phyloP scores from a whole-genome alignment of 2,888 invertebrate genomes.

The Lymantria monacha region DNA sequence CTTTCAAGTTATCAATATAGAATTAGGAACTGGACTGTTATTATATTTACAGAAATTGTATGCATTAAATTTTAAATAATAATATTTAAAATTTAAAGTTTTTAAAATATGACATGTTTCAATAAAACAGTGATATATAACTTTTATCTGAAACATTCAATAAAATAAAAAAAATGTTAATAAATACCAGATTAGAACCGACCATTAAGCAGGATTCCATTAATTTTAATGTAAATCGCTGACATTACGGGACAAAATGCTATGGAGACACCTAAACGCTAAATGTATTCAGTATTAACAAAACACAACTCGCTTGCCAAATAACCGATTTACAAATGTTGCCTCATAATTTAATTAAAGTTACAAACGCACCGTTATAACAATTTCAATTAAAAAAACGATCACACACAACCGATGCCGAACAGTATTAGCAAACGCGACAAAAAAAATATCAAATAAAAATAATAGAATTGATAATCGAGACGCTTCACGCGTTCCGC shows the following conservation, averaged over 20 bases:
- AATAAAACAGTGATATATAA: constrained; percentile 12
- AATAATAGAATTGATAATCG: constrained; percentile 38
- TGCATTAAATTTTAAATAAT: no score
- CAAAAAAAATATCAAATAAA: constrained; percentile 33
- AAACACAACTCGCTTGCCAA: constrained; percentile 12
- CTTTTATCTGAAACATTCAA: constrained; percentile 25
- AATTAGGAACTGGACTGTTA: no score
- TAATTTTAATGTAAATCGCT: constrained; percentile 53
- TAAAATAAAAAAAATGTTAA: constrained; percentile 38
- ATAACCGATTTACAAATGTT: constrained; percentile 17
- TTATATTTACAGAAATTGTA: no score
- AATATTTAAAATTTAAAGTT: no score
- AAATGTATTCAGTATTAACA: constrained; percentile 15
- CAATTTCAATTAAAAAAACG: constrained; percentile 30
- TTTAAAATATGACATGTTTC: constrained; percentile 1
- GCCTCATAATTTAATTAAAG: constrained; percentile 27
- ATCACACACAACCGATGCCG: constrained; percentile 26
- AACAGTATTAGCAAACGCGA: constrained; percentile 37
- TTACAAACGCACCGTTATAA: constrained; percentile 17
- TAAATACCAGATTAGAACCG: constrained; percentile 55
- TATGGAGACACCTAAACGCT: constrained; percentile 35
- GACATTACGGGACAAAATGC: constrained; percentile 37
- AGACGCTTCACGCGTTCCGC: constrained; percentile 46
- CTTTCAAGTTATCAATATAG: constrained; percentile 5
- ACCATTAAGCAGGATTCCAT: constrained; percentile 53